Evolutionary conservation across 2,797 vertebrate species (phyloP).

Genomic region (Rousettus madagascariensis): DNA sequence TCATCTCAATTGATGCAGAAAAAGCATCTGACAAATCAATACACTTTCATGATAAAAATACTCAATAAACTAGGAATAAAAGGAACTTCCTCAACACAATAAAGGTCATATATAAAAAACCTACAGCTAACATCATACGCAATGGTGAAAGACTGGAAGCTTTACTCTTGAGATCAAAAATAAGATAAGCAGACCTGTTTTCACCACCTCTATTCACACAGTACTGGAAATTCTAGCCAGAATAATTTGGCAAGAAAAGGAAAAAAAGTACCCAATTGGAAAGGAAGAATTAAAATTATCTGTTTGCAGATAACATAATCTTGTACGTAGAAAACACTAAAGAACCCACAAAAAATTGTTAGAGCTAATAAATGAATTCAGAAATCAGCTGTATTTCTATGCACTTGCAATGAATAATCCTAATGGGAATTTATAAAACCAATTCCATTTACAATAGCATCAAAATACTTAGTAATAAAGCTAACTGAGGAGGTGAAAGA

Average conservation of each 20-base stretch:
- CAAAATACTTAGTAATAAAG: constrained; percentile 36
- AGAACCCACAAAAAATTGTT: not conserved
- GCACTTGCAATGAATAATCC: not conserved
- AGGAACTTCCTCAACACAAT: not conserved
- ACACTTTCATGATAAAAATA: not conserved
- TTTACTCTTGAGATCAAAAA: not conserved
- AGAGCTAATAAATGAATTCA: constrained; percentile 12
- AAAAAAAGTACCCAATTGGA: not conserved
- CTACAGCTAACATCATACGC: not conserved
- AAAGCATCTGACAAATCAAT: not conserved
- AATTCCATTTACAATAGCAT: not conserved
- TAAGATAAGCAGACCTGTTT: not conserved
- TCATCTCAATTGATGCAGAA: not conserved
- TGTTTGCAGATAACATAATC: not conserved
- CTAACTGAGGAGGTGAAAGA: constrained; percentile 18
- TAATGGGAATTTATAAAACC: not conserved
- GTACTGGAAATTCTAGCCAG: not conserved
- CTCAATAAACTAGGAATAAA: not conserved
- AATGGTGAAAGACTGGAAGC: not conserved
- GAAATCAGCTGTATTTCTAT: not conserved
- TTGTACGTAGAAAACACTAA: not conserved
- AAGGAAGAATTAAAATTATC: not conserved
- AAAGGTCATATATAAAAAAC: not conserved
- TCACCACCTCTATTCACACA: not conserved
- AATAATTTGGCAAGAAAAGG: not conserved